Evolutionary conservation across 2,888 invertebrate species (phyloP).

Genomic region (Orthosia incerta): DNA sequence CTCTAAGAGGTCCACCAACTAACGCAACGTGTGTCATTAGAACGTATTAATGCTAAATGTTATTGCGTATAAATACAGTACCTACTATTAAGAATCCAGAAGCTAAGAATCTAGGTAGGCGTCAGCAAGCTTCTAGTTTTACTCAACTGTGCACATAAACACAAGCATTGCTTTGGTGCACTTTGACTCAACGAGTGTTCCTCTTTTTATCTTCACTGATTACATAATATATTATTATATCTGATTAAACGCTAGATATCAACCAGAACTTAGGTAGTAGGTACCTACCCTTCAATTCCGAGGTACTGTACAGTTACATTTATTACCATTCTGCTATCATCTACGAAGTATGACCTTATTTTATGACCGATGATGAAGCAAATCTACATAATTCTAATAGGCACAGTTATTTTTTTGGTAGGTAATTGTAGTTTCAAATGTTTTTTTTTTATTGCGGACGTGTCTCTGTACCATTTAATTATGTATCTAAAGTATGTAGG

Average conservation of each 20-base stretch:
- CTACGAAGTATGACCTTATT: constrained; percentile 35
- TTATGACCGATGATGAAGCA: constrained; percentile 63
- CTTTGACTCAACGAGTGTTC: constrained; percentile 6
- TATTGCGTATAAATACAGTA: constrained; percentile 35
- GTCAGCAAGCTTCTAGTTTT: constrained; percentile 23
- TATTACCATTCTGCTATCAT: constrained; percentile 53
- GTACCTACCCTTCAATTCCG: constrained; percentile 50
- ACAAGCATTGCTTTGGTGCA: constrained; percentile 27
- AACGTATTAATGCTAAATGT: constrained; percentile 39
- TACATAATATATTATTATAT: constrained; percentile 27
- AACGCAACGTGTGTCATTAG: constrained; percentile 24
- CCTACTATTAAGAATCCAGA: constrained; percentile 4
- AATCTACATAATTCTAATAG: constrained; percentile 56
- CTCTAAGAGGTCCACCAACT: constrained; percentile 2
- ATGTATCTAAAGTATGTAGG: constrained; percentile 48
- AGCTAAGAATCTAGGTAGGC: not conserved
- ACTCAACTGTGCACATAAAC: constrained; percentile 18
- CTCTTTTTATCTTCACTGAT: constrained; percentile 34
- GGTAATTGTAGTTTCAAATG: constrained; percentile 46
- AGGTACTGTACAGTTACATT: constrained; percentile 60
- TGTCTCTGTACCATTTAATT: constrained; percentile 55
- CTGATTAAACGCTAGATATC: constrained; percentile 33
- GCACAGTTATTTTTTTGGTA: constrained; percentile 59
- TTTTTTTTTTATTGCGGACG: constrained; percentile 51
- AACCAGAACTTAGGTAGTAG: constrained; percentile 36